phyloP scores from a whole-genome alignment of 2,888 invertebrate genomes.

The Stictocephala bisonia region DNA sequence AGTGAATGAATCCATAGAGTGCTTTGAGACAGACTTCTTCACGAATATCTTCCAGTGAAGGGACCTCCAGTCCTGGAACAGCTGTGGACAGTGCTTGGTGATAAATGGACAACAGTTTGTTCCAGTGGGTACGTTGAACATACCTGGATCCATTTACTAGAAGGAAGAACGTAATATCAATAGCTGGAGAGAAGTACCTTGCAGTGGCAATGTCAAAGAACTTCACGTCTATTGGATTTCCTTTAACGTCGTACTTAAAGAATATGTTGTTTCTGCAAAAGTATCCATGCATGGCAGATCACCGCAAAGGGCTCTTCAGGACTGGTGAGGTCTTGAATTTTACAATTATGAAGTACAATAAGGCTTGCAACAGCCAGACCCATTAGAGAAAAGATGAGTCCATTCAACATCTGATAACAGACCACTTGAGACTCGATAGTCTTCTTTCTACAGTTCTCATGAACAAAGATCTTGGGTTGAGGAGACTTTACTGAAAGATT shows the following conservation, averaged over 20 bases:
- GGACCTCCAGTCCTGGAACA: constrained; percentile 39
- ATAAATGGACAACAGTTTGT: constrained; percentile 61
- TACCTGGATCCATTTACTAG: constrained; percentile 62
- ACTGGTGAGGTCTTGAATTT: neutral
- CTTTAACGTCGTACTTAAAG: constrained; percentile 62
- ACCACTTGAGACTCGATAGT: no score
- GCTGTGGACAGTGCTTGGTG: constrained; percentile 46
- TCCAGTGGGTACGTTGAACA: constrained; percentile 58
- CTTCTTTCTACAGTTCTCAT: no score
- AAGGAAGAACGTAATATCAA: constrained; percentile 63
- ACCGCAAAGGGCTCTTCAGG: constrained; percentile 57
- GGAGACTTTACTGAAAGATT: no score
- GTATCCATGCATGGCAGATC: constrained; percentile 64
- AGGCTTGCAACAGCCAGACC: no score
- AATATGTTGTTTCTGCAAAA: constrained; percentile 64
- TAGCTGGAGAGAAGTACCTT: constrained; percentile 62
- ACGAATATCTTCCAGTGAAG: constrained; percentile 44
- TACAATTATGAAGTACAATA: no score
- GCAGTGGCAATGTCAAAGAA: constrained; percentile 63
- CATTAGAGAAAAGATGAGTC: no score
- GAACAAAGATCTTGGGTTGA: no score
- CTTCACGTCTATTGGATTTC: constrained; percentile 61
- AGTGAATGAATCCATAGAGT: constrained; percentile 49
- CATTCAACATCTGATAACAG: no score
- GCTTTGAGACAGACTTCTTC: constrained; percentile 46